Base-by-base conservation (phyloP, 2,888 invertebrate genomes). In the Tholera decimalis region DNA sequence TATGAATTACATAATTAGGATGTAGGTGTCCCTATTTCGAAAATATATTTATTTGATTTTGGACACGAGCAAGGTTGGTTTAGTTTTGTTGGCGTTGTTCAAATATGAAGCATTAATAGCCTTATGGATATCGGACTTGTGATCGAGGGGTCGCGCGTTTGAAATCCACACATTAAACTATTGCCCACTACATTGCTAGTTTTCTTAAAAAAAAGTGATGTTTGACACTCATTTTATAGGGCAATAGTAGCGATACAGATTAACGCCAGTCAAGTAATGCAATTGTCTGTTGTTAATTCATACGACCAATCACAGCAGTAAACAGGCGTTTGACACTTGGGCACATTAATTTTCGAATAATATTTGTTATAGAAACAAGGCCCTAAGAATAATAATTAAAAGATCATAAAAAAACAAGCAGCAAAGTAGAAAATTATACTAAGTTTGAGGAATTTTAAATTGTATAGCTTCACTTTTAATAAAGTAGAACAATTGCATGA, bases 401-500 rank as follows among this genome's bases (percentile, higher is more conserved):
- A 44, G 22, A 30, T 47, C 20, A 15, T 50, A 24, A 51, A 51
- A 58, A 41, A 22, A 18, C 18, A 26, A 22, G n/a, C 22, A 35
- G n/a, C 46, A 66, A 46, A 28, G 18, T 22, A 35, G 11, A 7
- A 47, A 69, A 59, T 41, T 59, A n/a, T 24, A 28, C 13, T 3
- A 11, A 33, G 11, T n/a, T 8, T 13, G 26, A 13, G 22, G 0
- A 22, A 41, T 33, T 47, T 51, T 33, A 30, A 59, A 67, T 41
- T 39, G 15, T 47, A 50, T 35, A 22, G 43, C 49, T 73, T 53
- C 9, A 30, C 28, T 50, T 62, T n/a, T 28, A 53, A 53, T 43
- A 39, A 13, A 64, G 30, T 62, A 70, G 62, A 47, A 54, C 22
- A 54, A 53, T 74, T 65, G 75, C 82, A 80, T 80, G 80, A 64